Base-by-base conservation (phyloP, 2,888 invertebrate genomes). In the Eupelmus urozonus region DNA sequence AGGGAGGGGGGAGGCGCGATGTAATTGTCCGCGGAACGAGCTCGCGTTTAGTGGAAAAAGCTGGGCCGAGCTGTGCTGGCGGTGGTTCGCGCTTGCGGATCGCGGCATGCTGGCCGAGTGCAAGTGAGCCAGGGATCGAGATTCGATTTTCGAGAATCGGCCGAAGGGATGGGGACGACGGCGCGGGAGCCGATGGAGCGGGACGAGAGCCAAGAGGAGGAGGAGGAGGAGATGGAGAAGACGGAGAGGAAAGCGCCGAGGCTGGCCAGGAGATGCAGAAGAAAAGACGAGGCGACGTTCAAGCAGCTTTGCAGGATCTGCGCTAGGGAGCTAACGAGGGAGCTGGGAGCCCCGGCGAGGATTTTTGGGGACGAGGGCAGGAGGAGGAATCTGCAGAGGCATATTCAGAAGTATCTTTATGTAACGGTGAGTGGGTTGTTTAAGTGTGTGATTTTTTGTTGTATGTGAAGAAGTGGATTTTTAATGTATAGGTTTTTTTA, bases 321-420 rank as follows among this genome's bases (percentile, higher is more conserved):
- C 90, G 89, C 89, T 72, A 92, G 92, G 80, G 91, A 85, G 91
- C 91, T 83, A 91, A 92, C 85, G 91, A 92, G 83, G 84, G 86
- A 71, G 92, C 93, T 72, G 85, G 86, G 69, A 18, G 92, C 93
- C 72, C 90, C 94, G 83, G 63, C 66, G 2, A 25, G 70, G 13
- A 73, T 80, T 23, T 77, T 80, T 55, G 77, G 93, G 84, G 92
- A 92, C 84, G 93, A 94, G 90, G 93, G 94, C 78, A 92, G 92
- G 87, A 92, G 92, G 85, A 91, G 92, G 90, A 92, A 92, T 85
- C 91, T 94, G 78, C 92, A 93, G 86, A 92, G 92, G 81, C 94
- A 94, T 90, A 92, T 94, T 83, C 92, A 92, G 85, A 93, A 93
- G 90, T 94, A 94, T 91, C 91, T 94, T 83, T 91, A 93, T 84